Evolutionary conservation across 2,113 vertebrate species (phyloP), one percentile per base, ranked within the genome.

Genomic region (Chauna torquata): DNA sequence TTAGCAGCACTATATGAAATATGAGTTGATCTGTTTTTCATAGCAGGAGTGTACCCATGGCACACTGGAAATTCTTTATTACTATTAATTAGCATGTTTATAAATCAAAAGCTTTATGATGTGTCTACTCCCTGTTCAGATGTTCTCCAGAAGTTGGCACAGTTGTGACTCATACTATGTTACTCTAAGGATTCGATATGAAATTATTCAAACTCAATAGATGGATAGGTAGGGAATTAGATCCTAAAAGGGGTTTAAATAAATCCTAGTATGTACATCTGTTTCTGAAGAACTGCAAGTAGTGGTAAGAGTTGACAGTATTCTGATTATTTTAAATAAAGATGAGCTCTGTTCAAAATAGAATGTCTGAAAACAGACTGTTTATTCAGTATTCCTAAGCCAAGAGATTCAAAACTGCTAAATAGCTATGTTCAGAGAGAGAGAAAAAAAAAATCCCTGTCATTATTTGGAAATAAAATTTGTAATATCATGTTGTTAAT

Each of bases 401-500:
- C 78, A 49, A 45, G 42, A 49, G 1, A 6, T 70, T 66, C 13
- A 75, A 45, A 86, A 81, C 2, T 6, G 50, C 6, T 47, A n/a
- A 7, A n/a, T 0, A 44, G 32, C 14, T 45, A 19, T 92, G 69
- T 92, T 76, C 6, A 36, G 32, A 16, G 9, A 5, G 3, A 3
- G 2, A 8, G 4, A 34, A 49, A 34, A 57, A 12, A 15, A 22
- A 7, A 4, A 2, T 11, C 1, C 24, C 13, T 40, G 1, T 8
- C 3, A 6, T 59, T 57, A 57, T 25, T 72, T 80, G 16, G 14
- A 61, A 80, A 68, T 38, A 42, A 69, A 88, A 32, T 61, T n/a
- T n/a, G 2, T 52, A 24, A n/a, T 4, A 12, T 76, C 4, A 3
- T 44, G 16, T 58, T 70, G 8, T 79, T 82, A 59, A 36, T 32